Base-by-base conservation (phyloP, 2,113 vertebrate species). In the Rattus rattus region DNA sequence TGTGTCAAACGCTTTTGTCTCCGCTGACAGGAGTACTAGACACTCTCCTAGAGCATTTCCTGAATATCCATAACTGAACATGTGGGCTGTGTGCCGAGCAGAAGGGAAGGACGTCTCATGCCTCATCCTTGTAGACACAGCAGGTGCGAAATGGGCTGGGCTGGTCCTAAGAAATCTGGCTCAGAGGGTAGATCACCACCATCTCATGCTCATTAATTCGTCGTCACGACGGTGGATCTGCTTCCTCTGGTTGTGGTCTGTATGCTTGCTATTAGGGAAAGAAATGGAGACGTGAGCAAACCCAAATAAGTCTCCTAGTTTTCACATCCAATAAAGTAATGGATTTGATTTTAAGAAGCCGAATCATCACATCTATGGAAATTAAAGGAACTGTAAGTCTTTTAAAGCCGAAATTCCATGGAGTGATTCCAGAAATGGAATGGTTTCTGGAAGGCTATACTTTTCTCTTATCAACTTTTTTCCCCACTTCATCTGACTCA, bases 1-100 rank as follows among this genome's bases (percentile, higher is more conserved):
- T 22, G 65, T 91, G 94, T 95, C 96, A 96, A 73, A 91, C 67
- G 83, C 88, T 97, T 93, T 97, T 92, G 87, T 96, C 89, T 97
- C 56, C n/a, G 83, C 84, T 95, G 94, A 95, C 91, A 96, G 83
- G 88, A 93, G 89, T 80, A 95, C 77, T 70, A 87, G 26, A 36
- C 33, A 47, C 26, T 30, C n/a, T 95, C 77, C 83, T 80, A 61
- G 47, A 36, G 69, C 67, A 88, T 65, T 96, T 83, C 69, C 75
- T 96, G n/a, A 89, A 80, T 91, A 87, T 63, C 85, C 67, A 49
- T 84, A 79, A 83, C 47, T 94, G 94, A 76, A 36, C 91, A 89
- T 39, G 75, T 87, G 65, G 67, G 81, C 72, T 33, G 39, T 63
- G 67, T 36, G 67, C 89, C 79, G 79, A 85, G 69, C 90, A 56